Percentiles rank a stretch among this genome's conserved stretches.
phyloP scores from a whole-genome alignment of 2,797 vertebrate species.

The Ctenopoma multispine region DNA sequence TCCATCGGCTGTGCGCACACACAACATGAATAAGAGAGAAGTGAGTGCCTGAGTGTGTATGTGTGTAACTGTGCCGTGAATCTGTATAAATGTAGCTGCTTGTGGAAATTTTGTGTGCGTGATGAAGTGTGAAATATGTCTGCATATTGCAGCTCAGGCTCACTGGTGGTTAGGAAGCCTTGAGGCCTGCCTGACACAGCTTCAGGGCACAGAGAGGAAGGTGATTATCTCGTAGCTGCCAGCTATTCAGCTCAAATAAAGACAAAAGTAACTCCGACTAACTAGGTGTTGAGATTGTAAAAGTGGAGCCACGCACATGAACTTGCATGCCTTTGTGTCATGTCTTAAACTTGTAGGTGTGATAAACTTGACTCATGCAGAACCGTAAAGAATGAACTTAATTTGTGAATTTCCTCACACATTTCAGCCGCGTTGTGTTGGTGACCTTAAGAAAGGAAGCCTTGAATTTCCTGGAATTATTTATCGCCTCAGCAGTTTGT shows the following conservation, averaged over 20 bases:
- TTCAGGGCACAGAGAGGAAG: constrained; percentile 79
- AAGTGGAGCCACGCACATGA: constrained; percentile 53
- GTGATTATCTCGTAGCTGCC: constrained; percentile 87
- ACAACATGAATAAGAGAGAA: constrained; percentile 41
- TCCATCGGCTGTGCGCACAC: constrained; percentile 40
- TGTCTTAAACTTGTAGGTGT: constrained; percentile 46
- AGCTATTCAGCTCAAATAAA: constrained; percentile 80
- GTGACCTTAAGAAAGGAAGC: constrained; percentile 11
- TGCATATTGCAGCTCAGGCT: constrained; percentile 63
- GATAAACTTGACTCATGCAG: constrained; percentile 10
- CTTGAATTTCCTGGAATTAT: constrained; percentile 2
- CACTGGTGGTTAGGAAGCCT: constrained; percentile 70
- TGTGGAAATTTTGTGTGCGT: constrained; percentile 58
- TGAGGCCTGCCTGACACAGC: constrained; percentile 79
- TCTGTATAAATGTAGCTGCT: constrained; percentile 38
- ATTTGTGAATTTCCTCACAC: not conserved
- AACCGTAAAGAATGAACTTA: not conserved
- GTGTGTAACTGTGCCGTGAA: constrained; percentile 10
- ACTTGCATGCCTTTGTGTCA: constrained; percentile 44
- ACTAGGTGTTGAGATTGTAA: constrained; percentile 58
- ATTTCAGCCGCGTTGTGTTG: constrained; percentile 17
- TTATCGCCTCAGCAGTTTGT: not conserved
- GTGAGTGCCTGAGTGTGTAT: constrained; percentile 22
- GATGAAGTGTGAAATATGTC: constrained; percentile 67
- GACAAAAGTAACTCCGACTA: constrained; percentile 69